Evolutionary conservation across 2,888 invertebrate genomes (phyloP), one percentile per base, ranked within the genome.

Genomic region (Suillia variegata): DNA sequence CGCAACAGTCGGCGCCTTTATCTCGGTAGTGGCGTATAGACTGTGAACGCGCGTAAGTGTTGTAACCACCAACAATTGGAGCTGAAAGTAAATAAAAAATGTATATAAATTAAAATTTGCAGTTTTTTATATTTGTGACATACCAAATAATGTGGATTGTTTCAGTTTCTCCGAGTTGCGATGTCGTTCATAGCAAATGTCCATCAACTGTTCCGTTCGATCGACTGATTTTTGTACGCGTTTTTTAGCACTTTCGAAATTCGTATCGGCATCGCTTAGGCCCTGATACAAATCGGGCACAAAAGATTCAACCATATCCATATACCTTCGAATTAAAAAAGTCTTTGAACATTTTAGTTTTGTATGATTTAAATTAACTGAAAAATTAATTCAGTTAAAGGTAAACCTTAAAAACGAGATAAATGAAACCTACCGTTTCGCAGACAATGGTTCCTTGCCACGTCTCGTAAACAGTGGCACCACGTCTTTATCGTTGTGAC

Each of bases 281-380:
- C 90, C 87, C 77, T 92, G 88, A 82, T 91, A 93, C 75, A 93
- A 87, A 78, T 94, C 92, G 38, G 96, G 94, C 79, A 87, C 87
- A 77, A 90, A 89, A 22, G 85, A 80, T 82, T 93, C 90, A 67
- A 94, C 87, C 34, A 90, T 76, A 70, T 91, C 86, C 88, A 95
- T 90, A 80, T 91, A 92, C 68, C 88, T 88, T 77, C 66, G 83
- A 81, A 47, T 51, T 38, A 20, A 34, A 18, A 24, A 45, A 13
- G 12, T 12, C 5, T 20, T 17, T 18, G 12, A 48, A 13, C 2
- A 52, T 13, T 52, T 34, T 8, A 18, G n/a, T 10, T 34, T 12
- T 20, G 18, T 13, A 18, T 2, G n/a, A n/a, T n/a, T n/a, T 47
- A 17, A 17, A 47, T 17, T 17, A 12, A 2, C 20, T 17, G n/a